phyloP scores from a whole-genome alignment of 2,888 invertebrate genomes.

The Cacoxenus indagator region DNA sequence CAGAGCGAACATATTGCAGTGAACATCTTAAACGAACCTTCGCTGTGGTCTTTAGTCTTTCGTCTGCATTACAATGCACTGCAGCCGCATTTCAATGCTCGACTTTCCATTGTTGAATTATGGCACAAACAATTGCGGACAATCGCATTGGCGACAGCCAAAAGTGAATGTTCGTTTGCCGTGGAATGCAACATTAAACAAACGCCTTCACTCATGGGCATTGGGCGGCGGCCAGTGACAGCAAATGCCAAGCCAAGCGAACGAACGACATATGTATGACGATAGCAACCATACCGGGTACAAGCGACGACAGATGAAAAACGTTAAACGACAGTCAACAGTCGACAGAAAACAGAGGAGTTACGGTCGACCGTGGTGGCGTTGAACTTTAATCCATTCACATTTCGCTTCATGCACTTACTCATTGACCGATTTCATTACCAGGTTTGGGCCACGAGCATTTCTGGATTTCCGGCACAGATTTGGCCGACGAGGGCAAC shows the following conservation, averaged over 20 bases:
- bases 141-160: not conserved
- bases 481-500: constrained; percentile 89
- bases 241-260: not conserved
- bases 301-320: not conserved
- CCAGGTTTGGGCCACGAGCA: constrained; percentile 90
- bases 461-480: constrained; percentile 94
- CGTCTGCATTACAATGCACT: not conserved
- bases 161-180: constrained; percentile 42
- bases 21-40: too few species aligned
- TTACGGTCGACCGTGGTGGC: not conserved
- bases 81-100: constrained; percentile 6
- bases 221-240: not conserved
- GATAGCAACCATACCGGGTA: not conserved
- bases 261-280: not conserved
- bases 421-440: not conserved
- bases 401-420: not conserved
- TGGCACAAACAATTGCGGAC: constrained; percentile 20
- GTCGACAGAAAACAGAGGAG: not conserved
- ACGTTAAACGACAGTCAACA: not conserved
- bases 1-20: too few species aligned
- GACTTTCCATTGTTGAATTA: constrained; percentile 19
- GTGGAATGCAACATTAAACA: constrained; percentile 14
- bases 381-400: not conserved
- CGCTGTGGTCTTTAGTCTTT: too few species aligned
- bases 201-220: constrained; percentile 7